Evolutionary conservation across 2,113 vertebrate genomes (phyloP).

Genomic region (Tetrao urogallus): DNA sequence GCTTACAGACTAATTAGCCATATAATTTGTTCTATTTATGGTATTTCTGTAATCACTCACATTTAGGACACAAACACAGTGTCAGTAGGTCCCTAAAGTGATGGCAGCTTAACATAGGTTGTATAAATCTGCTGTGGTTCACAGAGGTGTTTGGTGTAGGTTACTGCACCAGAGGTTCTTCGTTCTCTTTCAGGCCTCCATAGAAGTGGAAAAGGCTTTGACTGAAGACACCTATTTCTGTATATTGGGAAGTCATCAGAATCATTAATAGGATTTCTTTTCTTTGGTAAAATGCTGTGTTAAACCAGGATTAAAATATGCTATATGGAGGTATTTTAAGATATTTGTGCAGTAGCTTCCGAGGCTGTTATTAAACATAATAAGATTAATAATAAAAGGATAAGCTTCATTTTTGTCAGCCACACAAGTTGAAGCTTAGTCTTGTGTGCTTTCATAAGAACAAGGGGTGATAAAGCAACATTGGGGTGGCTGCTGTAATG

Average conservation of each 20-base stretch:
- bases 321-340: not conserved
- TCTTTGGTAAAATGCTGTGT: not conserved
- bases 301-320: slow-evolving; percentile 3
- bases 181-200: not conserved
- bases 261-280: slow-evolving; percentile 2
- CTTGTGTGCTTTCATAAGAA: not conserved
- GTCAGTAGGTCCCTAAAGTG: not conserved
- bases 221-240: not conserved
- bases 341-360: not conserved
- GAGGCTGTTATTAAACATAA: not conserved
- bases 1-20: not conserved
- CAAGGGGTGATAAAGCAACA: not conserved
- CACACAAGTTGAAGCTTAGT: not conserved
- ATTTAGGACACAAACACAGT: not conserved
- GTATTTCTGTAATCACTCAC: not conserved
- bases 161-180: not conserved
- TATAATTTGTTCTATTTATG: not conserved
- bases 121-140: not conserved
- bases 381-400: slow-evolving; percentile 25
- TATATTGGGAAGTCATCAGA: not conserved
- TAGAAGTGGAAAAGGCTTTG: not conserved
- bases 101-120: not conserved
- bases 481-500: not conserved
- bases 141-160: not conserved
- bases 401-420: slow-evolving; percentile 23